These are phyloP conservation scores for Rhyacophila evoluta DNA, from an alignment of 2,888 invertebrate species.

Conservation along the genomic window DNA sequence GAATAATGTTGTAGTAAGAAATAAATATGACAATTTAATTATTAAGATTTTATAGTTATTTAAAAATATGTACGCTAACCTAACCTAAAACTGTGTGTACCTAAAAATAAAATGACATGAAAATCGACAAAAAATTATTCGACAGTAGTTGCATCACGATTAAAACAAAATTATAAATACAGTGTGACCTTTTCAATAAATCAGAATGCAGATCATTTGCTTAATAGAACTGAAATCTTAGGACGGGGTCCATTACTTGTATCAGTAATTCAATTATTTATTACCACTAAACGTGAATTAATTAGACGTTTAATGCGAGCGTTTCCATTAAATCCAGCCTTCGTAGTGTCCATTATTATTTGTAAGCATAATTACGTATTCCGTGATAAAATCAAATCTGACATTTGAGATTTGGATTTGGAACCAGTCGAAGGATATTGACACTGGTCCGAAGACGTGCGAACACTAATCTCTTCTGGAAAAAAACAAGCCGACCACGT, in stretches of 20 bases:
- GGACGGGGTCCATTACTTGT: not conserved
- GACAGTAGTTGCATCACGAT: no score
- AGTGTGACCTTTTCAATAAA: no score
- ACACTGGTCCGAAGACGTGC: not conserved
- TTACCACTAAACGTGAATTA: not conserved
- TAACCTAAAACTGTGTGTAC: no score
- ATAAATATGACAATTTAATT: no score
- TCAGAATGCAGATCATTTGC: not conserved
- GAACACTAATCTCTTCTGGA: constrained; percentile 11
- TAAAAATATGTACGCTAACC: no score
- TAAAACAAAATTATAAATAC: no score
- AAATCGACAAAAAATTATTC: no score
- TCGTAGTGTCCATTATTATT: not conserved
- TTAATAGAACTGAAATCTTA: not conserved
- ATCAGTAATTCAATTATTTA: not conserved
- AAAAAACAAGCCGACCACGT: not conserved
- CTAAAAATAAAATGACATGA: no score
- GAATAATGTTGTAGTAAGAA: no score
- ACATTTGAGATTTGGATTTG: not conserved
- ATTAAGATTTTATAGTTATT: no score
- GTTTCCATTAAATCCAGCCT: not conserved
- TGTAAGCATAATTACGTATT: not conserved
- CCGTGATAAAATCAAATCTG: not conserved
- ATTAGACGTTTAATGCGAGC: not conserved
- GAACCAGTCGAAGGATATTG: constrained; percentile 1